Evolutionary conservation across 2,888 invertebrate species (phyloP), one percentile per base, ranked within the genome.

Genomic region (Mongoloraphidia duomilia): DNA sequence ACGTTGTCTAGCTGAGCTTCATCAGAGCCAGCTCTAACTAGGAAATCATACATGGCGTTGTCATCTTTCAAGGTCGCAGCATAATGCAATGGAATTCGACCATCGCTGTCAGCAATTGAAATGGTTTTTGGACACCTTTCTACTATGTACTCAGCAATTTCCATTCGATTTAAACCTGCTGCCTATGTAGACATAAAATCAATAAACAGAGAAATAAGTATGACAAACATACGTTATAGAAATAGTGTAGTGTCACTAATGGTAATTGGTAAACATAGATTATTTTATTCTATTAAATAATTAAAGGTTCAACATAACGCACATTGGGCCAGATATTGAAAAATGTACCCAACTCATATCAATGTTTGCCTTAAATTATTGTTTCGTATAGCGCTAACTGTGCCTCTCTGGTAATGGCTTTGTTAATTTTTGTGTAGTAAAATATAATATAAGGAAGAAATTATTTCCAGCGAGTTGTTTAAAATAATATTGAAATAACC

Each of bases 41-140:
- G 74, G 48, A 85, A 77, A 59, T 85, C 79, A 61, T 82, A 92
- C 60, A 84, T 82, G 55, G 80, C 75, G 54, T 80, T 81, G 47
- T 83, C 84, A 59, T 90, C 89, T 63, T 84, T 83, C 26, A 82
- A 72, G 11, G 83, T 76, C 2, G 89, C 88, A 0, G 92, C 86
- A 67, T 89, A 94, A 68, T 94, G 93, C 44, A 94, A 68, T 0
- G 94, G 84, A 0, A 90, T 90, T 55, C 89, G 76, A 17, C 91
- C 91, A 52, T 91, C 87, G 60, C 80, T 80, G 66, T 94, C 93
- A 13, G 75, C 70, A 37, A 79, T 76, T 45, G 77, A 76, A 33
- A 84, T 73, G 2, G 82, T 77, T 61, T 79, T 74, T 6, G 85
- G 83, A 63, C 79, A 82, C 54, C 77, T 73, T 42, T 77, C 75